These are phyloP conservation scores for Rhizoglyphus robini DNA, from an alignment of 1,140 invertebrate species.

Conservation along the genomic window DNA sequence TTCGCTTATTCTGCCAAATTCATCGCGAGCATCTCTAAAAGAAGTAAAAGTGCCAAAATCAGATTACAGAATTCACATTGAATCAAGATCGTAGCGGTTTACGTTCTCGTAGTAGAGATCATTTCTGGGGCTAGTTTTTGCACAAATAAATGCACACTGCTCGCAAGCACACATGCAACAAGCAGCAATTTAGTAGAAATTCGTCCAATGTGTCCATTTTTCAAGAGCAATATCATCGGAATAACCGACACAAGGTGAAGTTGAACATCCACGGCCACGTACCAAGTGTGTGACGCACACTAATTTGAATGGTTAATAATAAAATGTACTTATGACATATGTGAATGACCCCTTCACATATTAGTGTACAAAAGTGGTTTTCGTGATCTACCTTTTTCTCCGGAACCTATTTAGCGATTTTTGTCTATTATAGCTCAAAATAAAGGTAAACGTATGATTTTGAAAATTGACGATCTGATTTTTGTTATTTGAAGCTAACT, in stretches of 20 bases:
- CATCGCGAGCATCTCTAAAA: not conserved
- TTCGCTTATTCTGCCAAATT: not conserved
- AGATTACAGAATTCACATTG: not conserved
- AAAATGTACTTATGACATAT: no score
- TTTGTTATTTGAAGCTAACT: no score
- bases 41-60: no score
- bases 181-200: not conserved
- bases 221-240: not conserved
- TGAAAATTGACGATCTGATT: no score
- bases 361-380: no score
- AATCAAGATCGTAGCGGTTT: no score
- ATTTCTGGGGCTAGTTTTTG: not conserved
- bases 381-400: no score
- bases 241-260: not conserved
- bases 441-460: no score
- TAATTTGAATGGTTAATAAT: no score
- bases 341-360: no score
- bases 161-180: not conserved
- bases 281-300: not conserved
- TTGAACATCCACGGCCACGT: not conserved
- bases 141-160: not conserved
- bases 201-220: not conserved
- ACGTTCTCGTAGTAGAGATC: not conserved
- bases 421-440: no score
- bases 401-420: no score